These are phyloP conservation scores for Agonopterix heracliana DNA, from an alignment of 2,888 invertebrate genomes.

Conservation along the genomic window DNA sequence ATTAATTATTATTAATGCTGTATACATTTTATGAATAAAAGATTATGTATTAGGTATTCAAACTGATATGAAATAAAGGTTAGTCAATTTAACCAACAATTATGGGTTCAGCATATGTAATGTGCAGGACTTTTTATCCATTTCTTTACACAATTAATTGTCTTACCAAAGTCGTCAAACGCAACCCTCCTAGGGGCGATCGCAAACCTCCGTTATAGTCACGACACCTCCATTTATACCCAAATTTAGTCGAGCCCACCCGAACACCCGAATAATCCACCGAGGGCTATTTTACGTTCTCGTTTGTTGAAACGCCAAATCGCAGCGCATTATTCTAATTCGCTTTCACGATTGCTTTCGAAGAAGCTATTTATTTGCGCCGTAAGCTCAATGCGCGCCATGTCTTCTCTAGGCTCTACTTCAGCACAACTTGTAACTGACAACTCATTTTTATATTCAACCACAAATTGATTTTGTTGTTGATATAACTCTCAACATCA, in stretches of 20 bases:
- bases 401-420: constrained; percentile 8
- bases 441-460: no score
- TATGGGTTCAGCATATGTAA: no score
- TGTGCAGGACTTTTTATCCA: background rate
- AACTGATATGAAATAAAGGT: no score
- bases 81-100: no score
- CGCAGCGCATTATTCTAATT: constrained; percentile 74
- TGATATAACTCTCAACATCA: background rate
- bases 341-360: constrained; percentile 69
- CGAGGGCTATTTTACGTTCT: constrained; percentile 63
- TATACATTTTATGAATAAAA: background rate
- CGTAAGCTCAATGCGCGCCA: constrained; percentile 48
- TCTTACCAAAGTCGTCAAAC: constrained; percentile 6
- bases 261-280: constrained; percentile 66
- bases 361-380: constrained; percentile 70
- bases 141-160: background rate
- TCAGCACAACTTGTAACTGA: background rate
- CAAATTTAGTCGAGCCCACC: constrained; percentile 60
- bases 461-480: no score
- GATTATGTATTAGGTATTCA: no score
- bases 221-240: constrained; percentile 65
- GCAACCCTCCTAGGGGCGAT: constrained; percentile 19
- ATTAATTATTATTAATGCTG: constrained; percentile 31
- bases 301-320: constrained; percentile 74
- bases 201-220: constrained; percentile 43